These are phyloP conservation scores for Limenitis camilla DNA, from an alignment of 2,888 invertebrate genomes.

Conservation along the genomic window DNA sequence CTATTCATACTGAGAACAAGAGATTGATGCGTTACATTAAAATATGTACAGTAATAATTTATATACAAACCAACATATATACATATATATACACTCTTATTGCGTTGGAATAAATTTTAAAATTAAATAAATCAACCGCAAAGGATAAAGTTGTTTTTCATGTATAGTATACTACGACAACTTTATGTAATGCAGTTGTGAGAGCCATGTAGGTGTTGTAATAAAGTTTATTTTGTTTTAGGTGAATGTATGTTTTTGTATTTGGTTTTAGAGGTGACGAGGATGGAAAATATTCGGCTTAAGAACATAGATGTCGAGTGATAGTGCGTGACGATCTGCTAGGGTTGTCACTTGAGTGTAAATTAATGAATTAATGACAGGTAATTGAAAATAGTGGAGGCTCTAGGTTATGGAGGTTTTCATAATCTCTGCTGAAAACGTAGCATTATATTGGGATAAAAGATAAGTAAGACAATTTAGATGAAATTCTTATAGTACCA, in stretches of 20 bases:
- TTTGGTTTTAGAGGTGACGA: constrained; percentile 57
- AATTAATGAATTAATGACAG: constrained; percentile 1
- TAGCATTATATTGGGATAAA: too few species aligned
- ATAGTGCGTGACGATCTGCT: constrained; percentile 54
- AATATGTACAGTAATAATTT: constrained; percentile 51
- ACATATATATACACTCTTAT: constrained; percentile 5
- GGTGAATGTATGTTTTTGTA: not conserved
- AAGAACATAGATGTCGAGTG: constrained; percentile 61
- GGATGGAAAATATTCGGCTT: constrained; percentile 65
- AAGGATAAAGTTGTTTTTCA: constrained; percentile 14
- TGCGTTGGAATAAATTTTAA: constrained; percentile 22
- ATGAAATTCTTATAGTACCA: too few species aligned
- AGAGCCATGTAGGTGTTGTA: not conserved
- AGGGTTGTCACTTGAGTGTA: constrained; percentile 40
- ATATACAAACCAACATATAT: constrained; percentile 25
- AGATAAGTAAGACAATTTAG: too few species aligned
- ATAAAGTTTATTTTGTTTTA: constrained; percentile 27
- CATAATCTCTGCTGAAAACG: too few species aligned
- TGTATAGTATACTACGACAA: constrained; percentile 10
- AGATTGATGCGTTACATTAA: constrained; percentile 58
- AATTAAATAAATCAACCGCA: constrained; percentile 9
- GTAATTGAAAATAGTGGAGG: too few species aligned
- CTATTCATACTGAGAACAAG: constrained; percentile 46
- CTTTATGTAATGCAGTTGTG: constrained; percentile 21
- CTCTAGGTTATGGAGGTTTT: too few species aligned